Conservation (phyloP, 2,113 vertebrate genomes). For the Hylia prasina region DNA sequence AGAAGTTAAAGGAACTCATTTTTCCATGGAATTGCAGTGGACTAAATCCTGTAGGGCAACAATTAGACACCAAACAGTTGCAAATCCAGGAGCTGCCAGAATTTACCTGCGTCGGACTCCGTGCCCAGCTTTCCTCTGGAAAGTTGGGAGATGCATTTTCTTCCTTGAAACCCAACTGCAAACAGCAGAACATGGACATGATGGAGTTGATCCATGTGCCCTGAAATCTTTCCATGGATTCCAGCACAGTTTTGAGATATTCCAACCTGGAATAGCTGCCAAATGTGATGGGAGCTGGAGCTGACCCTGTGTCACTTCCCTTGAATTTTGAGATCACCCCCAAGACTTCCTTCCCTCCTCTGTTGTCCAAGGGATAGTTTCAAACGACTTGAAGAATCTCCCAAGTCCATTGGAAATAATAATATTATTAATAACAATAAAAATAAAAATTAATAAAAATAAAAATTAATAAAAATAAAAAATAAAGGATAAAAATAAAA, state of each 20-base stretch:
- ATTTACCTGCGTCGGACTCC: background rate
- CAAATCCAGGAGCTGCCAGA: background rate
- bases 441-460: background rate
- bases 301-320: rapidly evolving
- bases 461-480: background rate
- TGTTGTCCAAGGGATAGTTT: background rate
- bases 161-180: background rate
- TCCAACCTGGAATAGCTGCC: background rate
- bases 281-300: background rate
- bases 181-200: background rate
- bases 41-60: background rate
- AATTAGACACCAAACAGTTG: background rate
- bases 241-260: background rate
- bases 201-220: rapidly evolving
- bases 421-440: background rate
- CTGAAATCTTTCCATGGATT: background rate
- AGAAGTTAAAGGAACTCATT: background rate
- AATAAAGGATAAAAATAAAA: too few species aligned
- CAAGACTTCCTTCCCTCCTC: background rate
- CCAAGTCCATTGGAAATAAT: background rate
- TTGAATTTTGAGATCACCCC: rapidly evolving
- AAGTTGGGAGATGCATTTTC: background rate
- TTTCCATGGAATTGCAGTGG: background rate
- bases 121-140: background rate
- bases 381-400: background rate